phyloP scores from a whole-genome alignment of 2,113 vertebrate species.

The Halichoeres trimaculatus region DNA sequence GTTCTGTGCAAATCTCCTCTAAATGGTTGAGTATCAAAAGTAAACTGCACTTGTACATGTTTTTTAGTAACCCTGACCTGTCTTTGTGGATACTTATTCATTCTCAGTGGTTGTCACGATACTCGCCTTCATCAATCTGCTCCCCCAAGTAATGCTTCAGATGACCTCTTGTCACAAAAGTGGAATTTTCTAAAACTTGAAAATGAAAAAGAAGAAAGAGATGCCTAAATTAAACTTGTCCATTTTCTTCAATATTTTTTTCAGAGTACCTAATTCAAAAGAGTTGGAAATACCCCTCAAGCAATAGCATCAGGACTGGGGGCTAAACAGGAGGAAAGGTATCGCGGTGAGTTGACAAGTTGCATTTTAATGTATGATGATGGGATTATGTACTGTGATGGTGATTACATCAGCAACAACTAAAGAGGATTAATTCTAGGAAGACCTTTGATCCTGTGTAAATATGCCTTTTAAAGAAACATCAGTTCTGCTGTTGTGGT shows the following conservation, averaged over 20 bases:
- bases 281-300: constrained; percentile 32
- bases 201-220: neutral
- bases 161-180: neutral
- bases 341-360: constrained; percentile 50
- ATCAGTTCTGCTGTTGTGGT: too few relatives aligned
- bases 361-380: neutral
- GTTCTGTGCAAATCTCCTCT: neutral
- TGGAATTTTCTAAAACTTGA: neutral
- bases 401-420: constrained; percentile 2
- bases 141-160: neutral
- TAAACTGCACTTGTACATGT: neutral
- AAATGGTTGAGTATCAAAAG: neutral
- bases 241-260: constrained; percentile 11
- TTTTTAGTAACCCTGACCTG: neutral
- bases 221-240: neutral
- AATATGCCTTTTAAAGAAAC: too few relatives aligned
- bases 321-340: constrained; percentile 32
- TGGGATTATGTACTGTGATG: constrained; percentile 2
- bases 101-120: too few relatives aligned
- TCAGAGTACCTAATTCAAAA: constrained; percentile 33
- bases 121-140: neutral
- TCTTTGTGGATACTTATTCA: neutral
- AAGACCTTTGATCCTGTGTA: neutral
- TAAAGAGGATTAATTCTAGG: neutral
- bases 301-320: constrained; percentile 45